These are phyloP conservation scores for Ormyrus pomaceus DNA, from an alignment of 2,888 invertebrate genomes.

Conservation along the genomic window DNA sequence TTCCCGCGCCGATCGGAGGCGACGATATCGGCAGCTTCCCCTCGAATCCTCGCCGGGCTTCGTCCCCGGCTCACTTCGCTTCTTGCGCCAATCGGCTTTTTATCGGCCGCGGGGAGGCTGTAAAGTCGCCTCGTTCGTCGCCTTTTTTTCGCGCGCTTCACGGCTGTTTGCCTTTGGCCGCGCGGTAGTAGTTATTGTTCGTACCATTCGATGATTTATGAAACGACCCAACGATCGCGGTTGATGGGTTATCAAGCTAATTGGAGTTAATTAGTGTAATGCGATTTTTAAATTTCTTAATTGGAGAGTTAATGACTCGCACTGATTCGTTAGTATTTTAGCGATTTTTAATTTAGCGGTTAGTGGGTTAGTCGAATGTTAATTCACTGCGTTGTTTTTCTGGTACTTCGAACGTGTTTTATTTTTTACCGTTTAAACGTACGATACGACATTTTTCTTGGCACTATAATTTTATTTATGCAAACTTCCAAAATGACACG, in stretches of 20 bases:
- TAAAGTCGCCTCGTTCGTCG: no score
- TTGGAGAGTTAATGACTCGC: conserved; percentile 6
- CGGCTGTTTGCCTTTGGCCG: conserved; percentile 18
- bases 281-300: conserved; percentile 5
- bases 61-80: no score
- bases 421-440: no score
- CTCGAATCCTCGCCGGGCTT: no score
- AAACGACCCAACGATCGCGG: neutral
- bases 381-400: no score
- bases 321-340: conserved; percentile 16
- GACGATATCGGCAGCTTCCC: no score
- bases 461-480: no score
- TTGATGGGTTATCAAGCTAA: conserved; percentile 16
- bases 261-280: conserved; percentile 18
- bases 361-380: neutral
- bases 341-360: neutral
- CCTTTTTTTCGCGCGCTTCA: conserved; percentile 14
- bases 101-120: no score
- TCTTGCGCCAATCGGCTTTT: no score
- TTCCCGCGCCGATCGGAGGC: no score
- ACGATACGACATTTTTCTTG: no score
- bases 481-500: neutral
- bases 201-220: conserved; percentile 27
- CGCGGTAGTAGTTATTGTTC: conserved; percentile 14
- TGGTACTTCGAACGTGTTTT: no score